Evolutionary conservation across 2,888 invertebrate genomes (phyloP), one percentile per base, ranked within the genome.

Genomic region (Lasioglossum vierecki): DNA sequence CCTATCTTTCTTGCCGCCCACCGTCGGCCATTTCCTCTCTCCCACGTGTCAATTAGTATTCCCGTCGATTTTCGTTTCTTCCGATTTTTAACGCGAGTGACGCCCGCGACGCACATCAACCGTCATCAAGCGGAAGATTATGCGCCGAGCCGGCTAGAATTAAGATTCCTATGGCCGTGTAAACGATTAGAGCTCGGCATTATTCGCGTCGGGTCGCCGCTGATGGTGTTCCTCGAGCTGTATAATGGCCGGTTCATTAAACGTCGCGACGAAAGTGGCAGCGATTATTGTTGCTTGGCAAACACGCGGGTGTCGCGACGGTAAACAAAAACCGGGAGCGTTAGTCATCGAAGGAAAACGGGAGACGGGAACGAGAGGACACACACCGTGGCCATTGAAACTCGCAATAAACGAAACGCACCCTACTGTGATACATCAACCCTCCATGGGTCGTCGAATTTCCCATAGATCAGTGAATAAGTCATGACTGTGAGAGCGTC

Each of bases 261-360:
- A 77, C 80, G 30, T 46, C 60, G 76, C 44, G 39, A 70, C 75
- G 44, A 78, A 74, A 81, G 68, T 35, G 82, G 49, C n/a, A 6
- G 22, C 70, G 82, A 66, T 86, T 80, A 80, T 82, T 72, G 80
- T 72, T 71, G n/a, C 49, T 39, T 49, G 68, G 46, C 71, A 82
- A 86, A 86, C 77, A 82, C 6, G 13, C 81, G 63, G 76, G 85
- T 82, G 76, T 82, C 82, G 76, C 49, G 30, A 1, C 13, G 53
- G 84, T 76, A 75, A 88, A 89, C 74, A 82, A 77, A 75, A 70
- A 44, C 41, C 72, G 2, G 22, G 41, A 13, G 84, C 82, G 81
- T 89, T 88, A 89, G 88, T 89, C 89, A 88, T 76, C 82, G 85
- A 72, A 80, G 83, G 49, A 86, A 80, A 85, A 76, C 53, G 46